Conservation (phyloP, 2,113 vertebrate species). For the Pleuronectes platessa region DNA sequence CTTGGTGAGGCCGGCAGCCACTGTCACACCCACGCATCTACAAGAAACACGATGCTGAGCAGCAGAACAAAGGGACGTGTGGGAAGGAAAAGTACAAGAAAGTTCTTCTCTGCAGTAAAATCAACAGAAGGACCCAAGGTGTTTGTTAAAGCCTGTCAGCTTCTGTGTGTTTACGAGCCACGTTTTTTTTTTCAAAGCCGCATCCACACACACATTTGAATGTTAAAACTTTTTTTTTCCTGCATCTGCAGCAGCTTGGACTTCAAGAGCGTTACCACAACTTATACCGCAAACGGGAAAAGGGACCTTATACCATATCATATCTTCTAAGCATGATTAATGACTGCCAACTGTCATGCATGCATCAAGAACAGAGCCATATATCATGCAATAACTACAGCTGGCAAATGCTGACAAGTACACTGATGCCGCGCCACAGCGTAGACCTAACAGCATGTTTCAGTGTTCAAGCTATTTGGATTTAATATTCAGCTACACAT, state of each 20-base stretch:
- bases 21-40: slow-evolving; percentile 52
- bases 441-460: slow-evolving; percentile 51
- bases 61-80: slow-evolving; percentile 43
- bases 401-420: slow-evolving; percentile 77
- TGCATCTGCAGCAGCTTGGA: slow-evolving; percentile 14
- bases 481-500: slow-evolving; percentile 74
- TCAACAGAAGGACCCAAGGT: neutral
- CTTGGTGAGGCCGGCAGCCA: slow-evolving; percentile 25
- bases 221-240: too few relatives aligned
- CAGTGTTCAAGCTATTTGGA: slow-evolving; percentile 58
- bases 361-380: slow-evolving; percentile 73
- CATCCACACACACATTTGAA: neutral
- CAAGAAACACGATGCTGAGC: slow-evolving; percentile 42
- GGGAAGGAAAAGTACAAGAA: slow-evolving; percentile 18
- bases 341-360: slow-evolving; percentile 78
- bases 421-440: slow-evolving; percentile 60
- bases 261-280: slow-evolving; percentile 5
- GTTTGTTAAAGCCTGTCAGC: neutral
- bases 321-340: slow-evolving; percentile 80
- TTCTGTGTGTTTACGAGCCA: slow-evolving; percentile 15
- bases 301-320: slow-evolving; percentile 63
- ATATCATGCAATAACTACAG: slow-evolving; percentile 79
- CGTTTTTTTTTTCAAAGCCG: neutral
- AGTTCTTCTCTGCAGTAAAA: slow-evolving; percentile 10
- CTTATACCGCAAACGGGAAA: slow-evolving; percentile 33